Evolutionary conservation across 2,888 invertebrate species (phyloP).

Genomic region (Drosophila histrio): DNA sequence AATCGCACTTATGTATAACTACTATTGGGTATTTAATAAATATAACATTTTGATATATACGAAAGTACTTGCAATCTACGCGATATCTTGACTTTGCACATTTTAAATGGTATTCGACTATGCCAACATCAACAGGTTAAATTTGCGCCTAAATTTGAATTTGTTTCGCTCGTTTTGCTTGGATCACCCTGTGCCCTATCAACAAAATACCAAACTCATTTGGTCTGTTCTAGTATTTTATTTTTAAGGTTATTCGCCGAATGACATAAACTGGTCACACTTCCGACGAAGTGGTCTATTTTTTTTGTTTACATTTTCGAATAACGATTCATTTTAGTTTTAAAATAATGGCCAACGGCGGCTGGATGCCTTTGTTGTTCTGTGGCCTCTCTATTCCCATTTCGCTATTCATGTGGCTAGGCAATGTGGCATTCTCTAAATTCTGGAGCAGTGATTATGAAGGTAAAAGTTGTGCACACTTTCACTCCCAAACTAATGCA

Average conservation of each 20-base stretch:
- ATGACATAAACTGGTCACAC: conserved; percentile 20
- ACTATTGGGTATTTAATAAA: too few species aligned
- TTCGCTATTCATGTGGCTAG: conserved; percentile 91
- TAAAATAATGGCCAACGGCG: conserved; percentile 31
- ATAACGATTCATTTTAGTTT: conserved; percentile 15
- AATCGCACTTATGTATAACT: too few species aligned
- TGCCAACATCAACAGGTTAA: background rate
- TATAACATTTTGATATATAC: too few species aligned
- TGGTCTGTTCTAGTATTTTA: conserved; percentile 10
- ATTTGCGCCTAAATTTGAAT: conserved; percentile 28
- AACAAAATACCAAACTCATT: background rate
- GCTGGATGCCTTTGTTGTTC: conserved; percentile 86
- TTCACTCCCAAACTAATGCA: conserved; percentile 8
- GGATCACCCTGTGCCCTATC: conserved; percentile 31
- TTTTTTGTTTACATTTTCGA: conserved; percentile 51
- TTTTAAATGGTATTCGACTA: too few species aligned
- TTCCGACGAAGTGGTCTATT: background rate
- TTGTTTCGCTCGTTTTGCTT: background rate
- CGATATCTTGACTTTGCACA: too few species aligned
- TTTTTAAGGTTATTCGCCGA: conserved; percentile 1
- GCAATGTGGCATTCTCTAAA: conserved; percentile 88
- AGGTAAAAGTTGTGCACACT: conserved; percentile 82
- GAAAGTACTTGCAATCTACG: too few species aligned
- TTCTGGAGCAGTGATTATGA: conserved; percentile 86
- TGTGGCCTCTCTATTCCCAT: conserved; percentile 89